Evolutionary conservation across 2,888 invertebrate genomes (phyloP), one percentile per base, ranked within the genome.

Genomic region (Kuschelorhynchus macadamiae): DNA sequence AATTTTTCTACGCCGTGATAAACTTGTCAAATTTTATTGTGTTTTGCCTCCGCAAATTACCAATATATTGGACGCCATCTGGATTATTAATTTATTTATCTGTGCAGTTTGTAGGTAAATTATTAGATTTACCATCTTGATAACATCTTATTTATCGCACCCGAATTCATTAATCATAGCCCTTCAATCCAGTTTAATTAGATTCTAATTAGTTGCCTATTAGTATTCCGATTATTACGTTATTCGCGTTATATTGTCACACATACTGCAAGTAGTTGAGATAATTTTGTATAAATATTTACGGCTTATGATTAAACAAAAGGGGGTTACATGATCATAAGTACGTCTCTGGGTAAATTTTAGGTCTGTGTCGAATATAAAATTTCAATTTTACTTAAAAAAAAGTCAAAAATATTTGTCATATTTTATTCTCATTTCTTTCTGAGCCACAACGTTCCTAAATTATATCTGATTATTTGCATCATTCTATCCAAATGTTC

Each of bases 131-230:
- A 32, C 50, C 36, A 36, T 53, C 63, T 56, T 56, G 63, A 64
- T 64, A 64, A 49, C 20, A 55, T 56, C 55, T 64, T 64, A 57
- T 64, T 65, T 57, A 57, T 52, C 50, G 44, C 30, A n/a, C 17
- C 18, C 41, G 32, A 50, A 52, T 57, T 65, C 33, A 56, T 50
- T 50, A 65, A 46, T 50, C 30, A 46, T 49, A 46, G 12, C 32
- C 21, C 46, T 47, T 63, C 56, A 57, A 65, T 46, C 20, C 50
- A 18, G 44, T 49, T 30, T 64, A 65, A 57, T 65, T 49, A 47
- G 56, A 49, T 20, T 33, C 32, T 49, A 57, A 64, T 65, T 57
- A 47, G 47, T 61, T 42, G 44, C 17, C 44, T 44, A 30, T 49
- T 61, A 30, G 16, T 11, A 14, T 21, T 39, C 32, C 8, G 11